Percentiles rank a stretch among this genome's conserved stretches.
These are phyloP conservation scores for Sterrhoptilus dennistouni DNA, from an alignment of 2,113 vertebrate genomes.

Conservation along the genomic window DNA sequence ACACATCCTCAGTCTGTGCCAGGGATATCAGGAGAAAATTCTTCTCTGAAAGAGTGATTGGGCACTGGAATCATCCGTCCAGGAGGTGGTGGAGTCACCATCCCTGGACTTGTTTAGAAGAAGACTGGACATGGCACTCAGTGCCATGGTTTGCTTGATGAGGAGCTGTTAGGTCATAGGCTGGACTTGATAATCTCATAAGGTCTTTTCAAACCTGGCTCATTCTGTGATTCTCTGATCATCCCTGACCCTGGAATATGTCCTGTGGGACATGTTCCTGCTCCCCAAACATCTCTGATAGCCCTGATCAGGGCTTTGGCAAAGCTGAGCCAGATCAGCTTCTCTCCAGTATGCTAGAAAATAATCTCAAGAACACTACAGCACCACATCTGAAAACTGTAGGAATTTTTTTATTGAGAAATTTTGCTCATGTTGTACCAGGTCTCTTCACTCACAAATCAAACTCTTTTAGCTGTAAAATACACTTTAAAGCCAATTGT, in stretches of 20 bases:
- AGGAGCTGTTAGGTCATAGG: no score
- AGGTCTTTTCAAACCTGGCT: neutral
- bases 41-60: neutral
- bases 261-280: neutral
- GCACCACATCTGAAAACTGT: neutral
- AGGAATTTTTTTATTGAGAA: neutral
- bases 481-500: neutral
- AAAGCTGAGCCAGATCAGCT: neutral
- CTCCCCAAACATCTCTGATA: neutral
- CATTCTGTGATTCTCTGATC: neutral
- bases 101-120: rapidly evolving
- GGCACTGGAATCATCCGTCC: rapidly evolving
- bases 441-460: neutral
- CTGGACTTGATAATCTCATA: neutral
- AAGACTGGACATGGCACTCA: neutral
- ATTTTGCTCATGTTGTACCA: neutral
- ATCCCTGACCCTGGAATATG: neutral
- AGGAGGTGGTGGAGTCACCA: neutral
- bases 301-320: neutral
- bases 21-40: neutral
- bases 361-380: neutral
- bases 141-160: neutral
- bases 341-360: neutral
- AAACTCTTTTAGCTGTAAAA: neutral
- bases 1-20: neutral